These are phyloP conservation scores for Acrossocheilus wenchowensis DNA, from an alignment of 2,797 vertebrate genomes.

Conservation along the genomic window DNA sequence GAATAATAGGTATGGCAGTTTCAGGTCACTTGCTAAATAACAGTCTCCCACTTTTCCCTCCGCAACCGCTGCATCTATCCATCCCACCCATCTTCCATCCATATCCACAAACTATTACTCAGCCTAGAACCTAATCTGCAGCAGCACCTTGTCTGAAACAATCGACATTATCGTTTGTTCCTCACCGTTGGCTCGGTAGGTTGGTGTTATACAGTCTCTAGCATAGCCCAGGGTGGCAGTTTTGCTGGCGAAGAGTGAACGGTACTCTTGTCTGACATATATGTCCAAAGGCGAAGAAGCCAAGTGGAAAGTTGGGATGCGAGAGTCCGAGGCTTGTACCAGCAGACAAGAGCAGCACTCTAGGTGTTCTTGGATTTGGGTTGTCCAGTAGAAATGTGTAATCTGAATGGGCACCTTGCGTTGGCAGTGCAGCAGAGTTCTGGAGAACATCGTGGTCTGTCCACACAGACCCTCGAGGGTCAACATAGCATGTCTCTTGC, in stretches of 20 bases:
- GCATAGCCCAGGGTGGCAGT: constrained; percentile 18
- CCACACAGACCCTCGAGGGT: constrained; percentile 26
- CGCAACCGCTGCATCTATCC: not conserved
- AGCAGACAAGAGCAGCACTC: constrained; percentile 64
- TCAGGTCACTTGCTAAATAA: constrained; percentile 39
- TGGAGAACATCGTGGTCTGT: not conserved
- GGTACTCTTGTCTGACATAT: constrained; percentile 32
- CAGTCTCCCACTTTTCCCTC: not conserved
- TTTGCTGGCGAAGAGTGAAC: constrained; percentile 2
- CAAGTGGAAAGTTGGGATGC: constrained; percentile 65
- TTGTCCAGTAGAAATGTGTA: constrained; percentile 62
- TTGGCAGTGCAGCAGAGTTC: constrained; percentile 53
- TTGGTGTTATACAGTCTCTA: constrained; percentile 32
- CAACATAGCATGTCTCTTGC: constrained; percentile 16
- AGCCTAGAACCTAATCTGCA: constrained; percentile 23
- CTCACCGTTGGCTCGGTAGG: constrained; percentile 20
- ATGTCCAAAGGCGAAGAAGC: constrained; percentile 56
- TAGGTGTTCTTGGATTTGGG: constrained; percentile 63
- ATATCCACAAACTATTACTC: constrained; percentile 31
- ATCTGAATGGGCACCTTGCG: constrained; percentile 63
- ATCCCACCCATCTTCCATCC: constrained; percentile 7
- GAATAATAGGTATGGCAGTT: constrained; percentile 22
- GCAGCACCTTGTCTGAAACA: constrained; percentile 45
- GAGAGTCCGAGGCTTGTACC: constrained; percentile 65
- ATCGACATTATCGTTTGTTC: constrained; percentile 38